Evolutionary conservation across 2,113 vertebrate species (phyloP).

Genomic region (Anhinga rufa): DNA sequence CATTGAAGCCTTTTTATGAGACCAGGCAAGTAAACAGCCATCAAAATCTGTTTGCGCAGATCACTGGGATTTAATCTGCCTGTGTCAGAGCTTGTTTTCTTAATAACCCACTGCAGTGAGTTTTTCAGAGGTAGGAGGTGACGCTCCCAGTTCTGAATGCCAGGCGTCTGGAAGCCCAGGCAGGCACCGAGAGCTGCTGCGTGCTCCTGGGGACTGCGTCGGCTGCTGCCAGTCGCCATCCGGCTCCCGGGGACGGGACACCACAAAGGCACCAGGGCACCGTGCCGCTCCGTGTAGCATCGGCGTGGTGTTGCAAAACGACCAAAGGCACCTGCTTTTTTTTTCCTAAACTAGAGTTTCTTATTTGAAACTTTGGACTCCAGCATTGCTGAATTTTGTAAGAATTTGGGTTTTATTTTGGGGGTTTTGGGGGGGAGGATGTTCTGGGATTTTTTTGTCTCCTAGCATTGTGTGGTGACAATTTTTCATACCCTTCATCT

Average conservation of each 20-base stretch:
- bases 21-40: neutral
- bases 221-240: neutral
- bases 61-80: neutral
- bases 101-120: neutral
- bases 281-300: neutral
- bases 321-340: neutral
- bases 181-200: neutral
- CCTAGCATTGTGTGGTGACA: neutral
- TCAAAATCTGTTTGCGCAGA: neutral
- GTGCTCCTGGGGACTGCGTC: neutral
- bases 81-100: neutral
- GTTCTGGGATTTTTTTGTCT: neutral
- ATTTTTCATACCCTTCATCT: neutral
- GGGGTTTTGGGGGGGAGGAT: neutral
- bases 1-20: neutral
- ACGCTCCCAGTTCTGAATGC: neutral
- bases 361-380: neutral
- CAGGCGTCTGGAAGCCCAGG: neutral
- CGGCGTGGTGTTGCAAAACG: rapidly evolving
- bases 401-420: neutral
- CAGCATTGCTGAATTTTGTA: neutral
- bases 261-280: neutral
- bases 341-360: neutral
- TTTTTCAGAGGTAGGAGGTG: neutral
- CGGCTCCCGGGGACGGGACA: neutral